Conservation (phyloP, 2,797 vertebrate genomes). For the Poecilia picta region DNA sequence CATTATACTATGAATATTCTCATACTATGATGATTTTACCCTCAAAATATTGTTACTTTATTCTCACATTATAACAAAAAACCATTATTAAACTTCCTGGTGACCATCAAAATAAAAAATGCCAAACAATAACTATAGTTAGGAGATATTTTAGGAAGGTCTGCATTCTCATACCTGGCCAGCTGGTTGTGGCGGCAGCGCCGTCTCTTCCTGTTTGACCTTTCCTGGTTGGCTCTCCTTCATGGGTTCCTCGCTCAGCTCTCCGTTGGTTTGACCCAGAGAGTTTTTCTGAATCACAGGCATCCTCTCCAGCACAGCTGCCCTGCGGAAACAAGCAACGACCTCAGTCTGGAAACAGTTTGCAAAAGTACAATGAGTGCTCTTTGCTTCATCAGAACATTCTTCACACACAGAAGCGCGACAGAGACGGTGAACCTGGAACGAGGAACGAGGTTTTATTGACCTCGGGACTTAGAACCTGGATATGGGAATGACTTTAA, state of each 20-base stretch:
- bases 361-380: no score
- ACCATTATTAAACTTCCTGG: neutral
- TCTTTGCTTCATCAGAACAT: no score
- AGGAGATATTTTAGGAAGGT: neutral
- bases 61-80: no score
- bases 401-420: neutral
- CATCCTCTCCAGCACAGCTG: conserved; percentile 91
- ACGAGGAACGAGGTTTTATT: neutral
- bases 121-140: neutral
- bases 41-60: no score
- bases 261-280: conserved; percentile 71
- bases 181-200: conserved; percentile 57
- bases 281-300: conserved; percentile 84
- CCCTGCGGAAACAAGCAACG: conserved; percentile 67
- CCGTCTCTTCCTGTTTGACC: conserved; percentile 54
- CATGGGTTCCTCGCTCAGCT: conserved; percentile 52
- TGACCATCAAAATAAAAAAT: neutral
- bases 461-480: neutral
- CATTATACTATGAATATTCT: no score
- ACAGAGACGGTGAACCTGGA: neutral
- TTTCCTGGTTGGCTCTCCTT: conserved; percentile 57
- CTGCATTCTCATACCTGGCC: conserved; percentile 67
- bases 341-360: neutral
- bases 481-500: neutral
- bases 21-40: no score